Conservation (phyloP, 2,113 vertebrate genomes). For the Addax nasomaculatus region DNA sequence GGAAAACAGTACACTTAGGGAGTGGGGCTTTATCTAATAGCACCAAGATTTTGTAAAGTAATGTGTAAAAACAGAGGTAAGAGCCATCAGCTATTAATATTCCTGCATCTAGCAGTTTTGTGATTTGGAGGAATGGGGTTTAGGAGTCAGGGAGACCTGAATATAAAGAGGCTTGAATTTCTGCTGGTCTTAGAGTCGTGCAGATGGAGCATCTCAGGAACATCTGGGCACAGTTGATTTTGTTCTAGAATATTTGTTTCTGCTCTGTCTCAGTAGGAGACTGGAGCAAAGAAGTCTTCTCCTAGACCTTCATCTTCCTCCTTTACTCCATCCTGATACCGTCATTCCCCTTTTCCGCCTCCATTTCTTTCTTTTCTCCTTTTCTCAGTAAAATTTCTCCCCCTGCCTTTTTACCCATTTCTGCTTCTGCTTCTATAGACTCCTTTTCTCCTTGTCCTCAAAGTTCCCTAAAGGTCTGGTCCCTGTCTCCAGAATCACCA, state of each 20-base stretch:
- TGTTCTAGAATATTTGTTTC: neutral
- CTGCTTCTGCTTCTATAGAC: neutral
- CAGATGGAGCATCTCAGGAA: neutral
- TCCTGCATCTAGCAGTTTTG: neutral
- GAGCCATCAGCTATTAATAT: neutral
- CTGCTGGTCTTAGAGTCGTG: neutral
- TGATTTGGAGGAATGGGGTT: neutral
- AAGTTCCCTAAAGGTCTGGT: neutral
- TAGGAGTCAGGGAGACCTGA: neutral
- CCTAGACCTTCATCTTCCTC: neutral
- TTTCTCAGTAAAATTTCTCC: neutral
- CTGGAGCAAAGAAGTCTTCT: neutral
- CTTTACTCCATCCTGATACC: neutral
- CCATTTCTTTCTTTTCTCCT: neutral
- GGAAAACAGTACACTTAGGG: neutral
- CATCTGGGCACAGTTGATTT: neutral
- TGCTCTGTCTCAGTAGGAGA: neutral
- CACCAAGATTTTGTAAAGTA: neutral
- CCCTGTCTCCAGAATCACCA: neutral
- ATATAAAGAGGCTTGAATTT: neutral
- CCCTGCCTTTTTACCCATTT: accelerated
- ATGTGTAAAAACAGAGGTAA: neutral
- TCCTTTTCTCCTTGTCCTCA: neutral
- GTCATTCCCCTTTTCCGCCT: neutral
- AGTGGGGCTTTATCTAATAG: neutral